Base-by-base conservation (phyloP, 2,797 vertebrate genomes). In the Mionectes olivaceus region DNA sequence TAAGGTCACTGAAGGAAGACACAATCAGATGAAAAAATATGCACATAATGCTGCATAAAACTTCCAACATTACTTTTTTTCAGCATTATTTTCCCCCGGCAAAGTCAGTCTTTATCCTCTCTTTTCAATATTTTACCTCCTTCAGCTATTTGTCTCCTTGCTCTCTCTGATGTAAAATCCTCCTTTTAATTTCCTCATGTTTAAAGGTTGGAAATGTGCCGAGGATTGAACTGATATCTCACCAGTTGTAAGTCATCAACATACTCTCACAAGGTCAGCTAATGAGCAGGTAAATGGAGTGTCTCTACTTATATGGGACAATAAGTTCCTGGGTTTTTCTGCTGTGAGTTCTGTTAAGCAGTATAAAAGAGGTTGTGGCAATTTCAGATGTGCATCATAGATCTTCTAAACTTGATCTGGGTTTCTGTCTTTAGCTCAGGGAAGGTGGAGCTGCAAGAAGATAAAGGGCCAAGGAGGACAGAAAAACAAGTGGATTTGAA, bases 11-110 rank as follows among this genome's bases (percentile, higher is more conserved):
- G 68, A 80, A 74, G n/a, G 37, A 69, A 80, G 33, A 65, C 24
- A 70, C 90, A 83, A 90, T 83, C 37, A 85, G 41, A 47, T 28
- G 53, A 79, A 90, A 75, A 21, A 22, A 8, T 35, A 41, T 9
- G 17, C 53, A 61, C 33, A 30, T 22, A 64, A 41, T 33, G 28
- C 23, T 33, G 23, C 60, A 64, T 64, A 56, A 74, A 84, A 46
- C 33, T 73, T 75, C 16, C 25, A 55, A 18, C 9, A 5, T 55
- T 5, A 17, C 63, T 52, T 57, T 82, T 82, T 74, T 60, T 19
- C 23, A 87, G 4, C 10, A 7, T 30, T 50, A 32, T 47, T 41
- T 55, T 4, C 33, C 47, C 15, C 0, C 0, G 3, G 21, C 24
- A 80, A 89, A 89, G 25, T 81, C 70, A 46, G 27, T 19, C 63